Base-by-base conservation (phyloP, 1,140 invertebrate genomes). In the Pseudachorutes palmiensis region DNA sequence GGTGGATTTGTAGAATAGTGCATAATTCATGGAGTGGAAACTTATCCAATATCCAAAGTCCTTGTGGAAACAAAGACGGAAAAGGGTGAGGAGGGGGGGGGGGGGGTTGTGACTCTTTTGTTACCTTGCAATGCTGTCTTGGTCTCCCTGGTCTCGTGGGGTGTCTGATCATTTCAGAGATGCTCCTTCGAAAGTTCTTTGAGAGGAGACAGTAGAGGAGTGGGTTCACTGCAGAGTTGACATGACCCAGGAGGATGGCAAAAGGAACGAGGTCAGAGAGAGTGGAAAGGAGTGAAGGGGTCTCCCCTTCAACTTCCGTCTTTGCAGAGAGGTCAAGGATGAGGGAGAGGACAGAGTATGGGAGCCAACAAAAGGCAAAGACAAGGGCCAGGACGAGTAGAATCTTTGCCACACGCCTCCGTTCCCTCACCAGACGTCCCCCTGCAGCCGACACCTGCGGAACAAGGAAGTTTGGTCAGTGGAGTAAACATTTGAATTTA, bases 121-220 rank as follows among this genome's bases (percentile, higher is more conserved):
- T 33, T 66, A 73, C 72, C 70, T 73, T 73, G 68, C 67, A 71
- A 41, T 71, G 69, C 45, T 67, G 72, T 22, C 72, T 59, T 45
- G 64, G 57, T 29, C 72, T 55, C 24, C 69, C 65, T 2, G 66
- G 67, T 61, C 69, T 67, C 49, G 69, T 69, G 12, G 72, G 72
- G 68, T 73, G 72, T 12, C 81, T 81, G 0, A 88, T 76, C 22
- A 87, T 76, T 70, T 84, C 82, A 26, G 80, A 78, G 1, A 84
- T 80, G 45, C 86, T 88, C 49, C 85, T 82, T 74, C 91, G 83
- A 76, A 95, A 93, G 77, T 90, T 91, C 45, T 87, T 84, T 29
- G 89, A 92, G 83, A 93, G 89, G 73, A 91, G 84, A 75, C 90
- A 92, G 77, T 94, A 94, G 2, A 94, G 86, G 51, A 94, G 84